phyloP scores from a whole-genome alignment of 64 coral and sea anemone species.

The Dendrophyllia cribrosa region DNA sequence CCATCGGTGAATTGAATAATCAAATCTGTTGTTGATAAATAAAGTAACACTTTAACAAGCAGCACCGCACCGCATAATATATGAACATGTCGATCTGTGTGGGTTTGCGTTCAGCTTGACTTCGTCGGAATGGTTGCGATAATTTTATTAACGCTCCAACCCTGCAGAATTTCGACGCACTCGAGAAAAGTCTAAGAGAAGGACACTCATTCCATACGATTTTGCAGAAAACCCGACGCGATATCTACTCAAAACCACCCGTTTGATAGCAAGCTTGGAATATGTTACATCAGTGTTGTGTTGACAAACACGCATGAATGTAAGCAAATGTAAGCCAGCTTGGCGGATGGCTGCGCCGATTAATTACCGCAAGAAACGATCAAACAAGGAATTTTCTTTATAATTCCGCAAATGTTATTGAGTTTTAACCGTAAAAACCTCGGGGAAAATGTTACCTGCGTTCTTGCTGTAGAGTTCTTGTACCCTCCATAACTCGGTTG shows the following conservation, averaged over 20 bases:
- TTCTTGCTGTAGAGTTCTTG: slow-evolving; percentile 11
- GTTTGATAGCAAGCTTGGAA: neutral
- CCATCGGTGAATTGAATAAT: neutral
- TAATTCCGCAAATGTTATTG: neutral
- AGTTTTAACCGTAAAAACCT: neutral
- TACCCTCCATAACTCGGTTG: slow-evolving; percentile 10
- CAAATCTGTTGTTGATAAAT: neutral
- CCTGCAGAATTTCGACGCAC: neutral
- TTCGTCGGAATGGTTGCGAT: neutral
- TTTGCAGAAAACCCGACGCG: neutral
- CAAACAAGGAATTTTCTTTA: neutral
- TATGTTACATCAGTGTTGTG: neutral
- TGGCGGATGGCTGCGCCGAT: neutral
- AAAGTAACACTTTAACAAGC: neutral
- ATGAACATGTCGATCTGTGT: neutral
- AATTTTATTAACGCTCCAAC: neutral
- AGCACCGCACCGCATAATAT: neutral
- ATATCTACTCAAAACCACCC: neutral
- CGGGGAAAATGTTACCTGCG: slow-evolving; percentile 4
- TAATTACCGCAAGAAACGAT: neutral
- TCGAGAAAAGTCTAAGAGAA: neutral
- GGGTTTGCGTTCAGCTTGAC: neutral
- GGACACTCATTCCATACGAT: neutral
- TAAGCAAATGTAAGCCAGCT: neutral
- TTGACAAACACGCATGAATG: slow-evolving; percentile 35